These are phyloP conservation scores for Ditylenchus weischeri DNA, from an alignment of 2,888 invertebrate genomes.

Conservation along the genomic window DNA sequence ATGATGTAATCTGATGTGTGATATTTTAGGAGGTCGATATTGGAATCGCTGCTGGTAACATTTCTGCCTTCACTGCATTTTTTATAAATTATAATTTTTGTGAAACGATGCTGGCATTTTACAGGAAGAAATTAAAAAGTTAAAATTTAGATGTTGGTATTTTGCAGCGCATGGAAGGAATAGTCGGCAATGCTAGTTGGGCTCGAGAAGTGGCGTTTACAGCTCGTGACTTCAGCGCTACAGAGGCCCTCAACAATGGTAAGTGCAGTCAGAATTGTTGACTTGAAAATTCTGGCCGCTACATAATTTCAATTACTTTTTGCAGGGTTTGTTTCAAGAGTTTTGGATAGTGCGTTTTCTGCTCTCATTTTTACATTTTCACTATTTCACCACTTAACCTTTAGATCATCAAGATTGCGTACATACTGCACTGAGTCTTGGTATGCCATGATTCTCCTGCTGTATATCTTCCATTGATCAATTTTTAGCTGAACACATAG, in stretches of 20 bases:
- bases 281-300: background rate
- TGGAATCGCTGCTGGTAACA: conserved; percentile 75
- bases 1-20: background rate
- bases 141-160: conserved; percentile 75
- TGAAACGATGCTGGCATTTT: no score
- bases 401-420: conserved; percentile 62
- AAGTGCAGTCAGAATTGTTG: background rate
- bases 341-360: no score
- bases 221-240: conserved; percentile 73
- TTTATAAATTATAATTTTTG: no score
- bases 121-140: no score
- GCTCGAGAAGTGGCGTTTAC: conserved; percentile 83
- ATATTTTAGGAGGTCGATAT: conserved; percentile 66
- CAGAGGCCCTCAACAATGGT: conserved; percentile 38
- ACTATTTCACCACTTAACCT: no score
- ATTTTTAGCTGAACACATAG: conserved; percentile 73
- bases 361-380: no score
- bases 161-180: conserved; percentile 80
- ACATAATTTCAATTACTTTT: no score
- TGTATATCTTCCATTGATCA: conserved; percentile 64
- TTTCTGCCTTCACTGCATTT: no score
- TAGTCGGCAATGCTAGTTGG: conserved; percentile 80
- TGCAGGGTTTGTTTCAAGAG: no score
- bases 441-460: conserved; percentile 66
- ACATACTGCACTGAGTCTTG: conserved; percentile 72